Base-by-base conservation (phyloP, 2,113 vertebrate genomes). In the Ceyx margarethae region DNA sequence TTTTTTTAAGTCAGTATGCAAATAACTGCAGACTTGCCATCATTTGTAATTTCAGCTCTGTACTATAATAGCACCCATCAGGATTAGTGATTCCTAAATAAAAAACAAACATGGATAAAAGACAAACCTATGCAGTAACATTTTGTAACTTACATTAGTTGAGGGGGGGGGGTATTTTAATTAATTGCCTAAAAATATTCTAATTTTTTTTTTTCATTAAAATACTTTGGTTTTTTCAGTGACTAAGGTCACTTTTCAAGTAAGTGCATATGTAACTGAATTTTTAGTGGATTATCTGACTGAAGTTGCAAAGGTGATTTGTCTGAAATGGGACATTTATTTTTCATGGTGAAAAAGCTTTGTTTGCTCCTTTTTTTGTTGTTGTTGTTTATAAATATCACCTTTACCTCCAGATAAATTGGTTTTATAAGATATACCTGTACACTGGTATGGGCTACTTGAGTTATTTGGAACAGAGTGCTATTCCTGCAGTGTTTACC, bases 251-350 rank as follows among this genome's bases (percentile, higher is more conserved):
- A 25, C 60, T 78, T 73, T 69, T 84, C 78, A 81, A 62, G 67
- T 90, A 94, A 91, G 56, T 73, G 64, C 46, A 93, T 89, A 60
- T 76, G 64, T 46, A 94, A 67, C 40, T 67, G 29, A 73, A 21
- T 77, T 31, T 51, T 81, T 67, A 28, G n/a, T 66, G 64, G 50
- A 43, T 68, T 81, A 31, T 81, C 14, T 85, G 58, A 56, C 17
- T 72, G 43, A 40, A 71, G 75, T 75, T 66, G 62, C 35, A 60
- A 13, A 79, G 53, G 60, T 73, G 9, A 10, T 74, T 69, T 79
- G 31, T 76, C 60, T 84, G 31, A 21, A 45, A 71, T 40, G 45
- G 56, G 37, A 73, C 20, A 1, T 48, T 69, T 50, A 16, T 64
- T 68, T 92, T 67, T 77, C 40, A 64, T 18, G 20, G 33, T 77